Evolutionary conservation across 2,113 vertebrate species (phyloP).

Genomic region (Sisor rabdophorus): DNA sequence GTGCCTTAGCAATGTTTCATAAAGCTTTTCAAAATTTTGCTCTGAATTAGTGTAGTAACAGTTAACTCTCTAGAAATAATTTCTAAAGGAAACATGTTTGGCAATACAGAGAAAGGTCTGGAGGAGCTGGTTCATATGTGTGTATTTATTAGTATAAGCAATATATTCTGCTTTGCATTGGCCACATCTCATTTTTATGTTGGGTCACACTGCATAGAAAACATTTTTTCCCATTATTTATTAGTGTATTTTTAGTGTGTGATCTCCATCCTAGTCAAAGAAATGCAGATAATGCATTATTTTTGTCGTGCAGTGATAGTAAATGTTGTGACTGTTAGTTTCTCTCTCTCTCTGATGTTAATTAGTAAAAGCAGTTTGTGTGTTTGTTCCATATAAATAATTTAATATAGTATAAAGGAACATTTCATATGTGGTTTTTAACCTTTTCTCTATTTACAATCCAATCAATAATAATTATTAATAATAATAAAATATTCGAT

Average conservation of each 20-base stretch:
- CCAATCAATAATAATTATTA: neutral
- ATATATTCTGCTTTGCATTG: conserved; percentile 27
- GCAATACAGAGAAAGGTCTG: conserved; percentile 32
- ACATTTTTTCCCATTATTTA: conserved; percentile 30
- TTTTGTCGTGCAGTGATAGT: neutral
- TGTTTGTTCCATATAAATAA: neutral
- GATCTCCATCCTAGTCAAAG: neutral
- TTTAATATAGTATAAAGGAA: neutral
- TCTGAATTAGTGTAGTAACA: neutral
- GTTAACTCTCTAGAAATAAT: neutral
- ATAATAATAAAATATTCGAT: neutral
- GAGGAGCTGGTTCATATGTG: conserved; percentile 31
- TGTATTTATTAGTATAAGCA: conserved; percentile 35
- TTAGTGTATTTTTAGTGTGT: conserved; percentile 21
- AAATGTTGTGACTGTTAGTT: conserved; percentile 5
- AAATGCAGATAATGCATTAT: neutral
- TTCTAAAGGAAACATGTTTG: conserved; percentile 12
- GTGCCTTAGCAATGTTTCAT: conserved; percentile 1
- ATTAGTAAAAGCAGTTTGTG: neutral
- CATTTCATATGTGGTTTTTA: conserved; percentile 6
- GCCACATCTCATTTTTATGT: conserved; percentile 36
- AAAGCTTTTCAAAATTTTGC: neutral
- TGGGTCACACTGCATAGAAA: conserved; percentile 8
- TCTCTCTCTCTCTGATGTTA: conserved; percentile 12
- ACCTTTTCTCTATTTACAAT: neutral